A percentile compares a stretch with the other conserved stretches of the same genome.
Conservation (phyloP, 1,140 invertebrate genomes). For the Drosophila erecta region DNA sequence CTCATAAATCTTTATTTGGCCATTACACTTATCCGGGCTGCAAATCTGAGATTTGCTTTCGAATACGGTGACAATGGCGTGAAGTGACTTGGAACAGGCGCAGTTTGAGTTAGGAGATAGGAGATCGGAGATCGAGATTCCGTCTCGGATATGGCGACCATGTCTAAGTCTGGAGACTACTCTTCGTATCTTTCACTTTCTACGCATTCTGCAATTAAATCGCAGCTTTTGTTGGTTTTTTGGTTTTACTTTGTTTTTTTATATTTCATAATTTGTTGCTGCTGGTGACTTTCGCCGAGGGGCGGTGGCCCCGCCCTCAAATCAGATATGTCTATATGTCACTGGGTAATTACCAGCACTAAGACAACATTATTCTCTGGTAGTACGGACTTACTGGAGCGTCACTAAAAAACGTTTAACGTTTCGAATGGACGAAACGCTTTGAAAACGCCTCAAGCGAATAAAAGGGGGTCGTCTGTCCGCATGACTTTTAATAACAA, state of each 20-base stretch:
- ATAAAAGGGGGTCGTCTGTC: slow-evolving; percentile 11
- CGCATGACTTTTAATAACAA: slow-evolving; percentile 55
- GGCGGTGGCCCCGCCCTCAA: slow-evolving; percentile 35
- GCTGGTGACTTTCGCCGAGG: slow-evolving; percentile 39
- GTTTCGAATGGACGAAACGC: slow-evolving; percentile 29
- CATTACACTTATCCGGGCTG: too few species aligned
- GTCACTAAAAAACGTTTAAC: slow-evolving; percentile 73
- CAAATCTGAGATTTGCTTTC: neutral
- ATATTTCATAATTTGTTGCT: neutral
- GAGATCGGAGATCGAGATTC: slow-evolving; percentile 17
- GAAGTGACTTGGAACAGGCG: slow-evolving; percentile 2
- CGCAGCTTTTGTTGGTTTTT: neutral
- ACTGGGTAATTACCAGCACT: slow-evolving; percentile 43
- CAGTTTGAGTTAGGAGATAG: slow-evolving; percentile 4
- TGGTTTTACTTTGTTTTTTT: neutral
- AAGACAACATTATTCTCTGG: slow-evolving; percentile 38
- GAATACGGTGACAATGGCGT: neutral
- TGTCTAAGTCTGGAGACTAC: slow-evolving; percentile 9
- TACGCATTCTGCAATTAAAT: slow-evolving; percentile 51
- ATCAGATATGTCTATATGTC: slow-evolving; percentile 29
- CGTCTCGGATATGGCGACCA: slow-evolving; percentile 27
- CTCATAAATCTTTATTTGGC: too few species aligned
- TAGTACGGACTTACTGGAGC: slow-evolving; percentile 62
- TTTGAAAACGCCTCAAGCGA: slow-evolving; percentile 15
- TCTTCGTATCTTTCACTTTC: slow-evolving; percentile 51